Percentiles rank a stretch among this genome's conserved stretches.
Evolutionary conservation across 1,140 invertebrate genomes (phyloP).

Genomic region (Globodera rostochiensis): DNA sequence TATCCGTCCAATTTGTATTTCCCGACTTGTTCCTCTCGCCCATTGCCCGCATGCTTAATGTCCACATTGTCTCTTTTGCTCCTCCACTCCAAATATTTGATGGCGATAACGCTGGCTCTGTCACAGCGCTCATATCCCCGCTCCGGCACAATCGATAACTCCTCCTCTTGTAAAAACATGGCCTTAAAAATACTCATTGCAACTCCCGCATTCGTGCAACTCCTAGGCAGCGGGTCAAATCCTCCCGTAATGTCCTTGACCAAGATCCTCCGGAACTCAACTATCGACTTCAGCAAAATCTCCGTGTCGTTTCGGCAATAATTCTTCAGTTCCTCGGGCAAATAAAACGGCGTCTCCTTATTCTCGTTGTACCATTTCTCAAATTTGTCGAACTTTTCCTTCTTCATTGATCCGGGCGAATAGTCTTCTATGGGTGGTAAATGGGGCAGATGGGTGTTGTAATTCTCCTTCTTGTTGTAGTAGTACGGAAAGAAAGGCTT

Average conservation of each 20-base stretch:
- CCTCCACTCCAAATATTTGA: background rate
- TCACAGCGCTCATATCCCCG: background rate
- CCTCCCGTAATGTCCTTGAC: too few species aligned
- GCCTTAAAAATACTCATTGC: background rate
- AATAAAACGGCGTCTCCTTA: constrained; percentile 6
- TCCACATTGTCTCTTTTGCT: constrained; percentile 1
- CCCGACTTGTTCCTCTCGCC: background rate
- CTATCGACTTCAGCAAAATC: background rate
- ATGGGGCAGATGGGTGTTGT: background rate
- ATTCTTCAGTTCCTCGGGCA: constrained; percentile 1
- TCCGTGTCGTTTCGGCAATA: constrained; percentile 17
- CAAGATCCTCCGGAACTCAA: too few species aligned
- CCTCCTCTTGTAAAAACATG: background rate
- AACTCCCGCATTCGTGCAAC: background rate
- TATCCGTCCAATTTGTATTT: constrained; percentile 8
- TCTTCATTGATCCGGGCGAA: background rate
- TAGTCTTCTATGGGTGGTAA: background rate
- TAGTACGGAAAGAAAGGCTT: background rate
- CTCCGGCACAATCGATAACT: background rate
- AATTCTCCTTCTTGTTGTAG: constrained; percentile 4
- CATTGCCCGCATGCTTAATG: background rate
- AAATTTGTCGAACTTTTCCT: background rate
- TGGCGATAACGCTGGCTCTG: background rate
- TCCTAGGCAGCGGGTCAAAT: too few species aligned
- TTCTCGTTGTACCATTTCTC: constrained; percentile 5